These are phyloP conservation scores for Chinchilla lanigera DNA, from an alignment of 2,113 vertebrate genomes.

Conservation along the genomic window DNA sequence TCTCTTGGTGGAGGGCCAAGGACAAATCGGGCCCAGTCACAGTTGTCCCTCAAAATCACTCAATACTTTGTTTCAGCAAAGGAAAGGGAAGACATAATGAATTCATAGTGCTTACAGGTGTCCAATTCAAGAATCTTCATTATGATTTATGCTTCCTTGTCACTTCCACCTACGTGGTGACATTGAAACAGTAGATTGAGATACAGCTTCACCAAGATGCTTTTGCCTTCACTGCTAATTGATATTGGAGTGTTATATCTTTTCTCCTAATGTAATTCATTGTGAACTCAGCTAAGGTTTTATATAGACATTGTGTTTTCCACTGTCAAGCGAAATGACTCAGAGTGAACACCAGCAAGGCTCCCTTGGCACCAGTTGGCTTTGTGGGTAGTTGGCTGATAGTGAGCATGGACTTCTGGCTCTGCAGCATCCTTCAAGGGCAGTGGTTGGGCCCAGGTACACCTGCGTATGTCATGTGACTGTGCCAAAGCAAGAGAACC, in stretches of 20 bases:
- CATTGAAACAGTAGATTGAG: background rate
- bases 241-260: background rate
- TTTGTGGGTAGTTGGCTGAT: background rate
- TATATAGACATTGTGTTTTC: conserved; percentile 1
- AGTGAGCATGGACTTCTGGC: background rate
- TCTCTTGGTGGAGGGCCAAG: background rate
- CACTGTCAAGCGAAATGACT: background rate
- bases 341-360: background rate
- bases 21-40: background rate
- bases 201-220: background rate
- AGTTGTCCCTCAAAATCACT: background rate
- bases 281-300: conserved; percentile 1
- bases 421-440: background rate
- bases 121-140: background rate
- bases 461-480: background rate
- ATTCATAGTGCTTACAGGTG: background rate
- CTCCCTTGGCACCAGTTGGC: background rate
- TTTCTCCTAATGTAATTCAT: background rate
- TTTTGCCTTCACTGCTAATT: background rate
- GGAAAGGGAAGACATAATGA: background rate
- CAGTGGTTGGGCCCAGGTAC: background rate
- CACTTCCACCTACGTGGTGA: background rate
- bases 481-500: background rate
- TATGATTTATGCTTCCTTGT: background rate
- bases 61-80: background rate